Evolutionary conservation across 2,888 invertebrate genomes (phyloP), one percentile per base, ranked within the genome.

Genomic region (Cryptocephalus primarius): DNA sequence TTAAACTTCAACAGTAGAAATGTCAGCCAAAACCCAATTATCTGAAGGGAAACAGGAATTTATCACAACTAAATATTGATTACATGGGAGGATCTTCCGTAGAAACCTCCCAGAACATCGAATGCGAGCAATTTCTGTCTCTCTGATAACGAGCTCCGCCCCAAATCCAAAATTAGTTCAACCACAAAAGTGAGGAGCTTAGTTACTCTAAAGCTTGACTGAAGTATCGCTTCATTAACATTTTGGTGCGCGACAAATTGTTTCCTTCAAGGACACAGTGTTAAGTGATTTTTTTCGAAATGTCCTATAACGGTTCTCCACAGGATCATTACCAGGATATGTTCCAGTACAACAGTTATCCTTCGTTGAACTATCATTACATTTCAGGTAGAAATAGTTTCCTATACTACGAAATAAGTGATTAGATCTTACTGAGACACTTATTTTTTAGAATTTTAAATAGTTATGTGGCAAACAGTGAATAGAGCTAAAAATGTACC

Each of bases 251-350:
- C 45, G 45, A 43, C 40, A 44, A 47, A 33, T 22, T 32, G 22
- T 22, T 22, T 22, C 22, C 22, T 11, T 14, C 32, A 33, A 14
- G 39, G 40, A 44, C 40, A 8, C 38, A 40, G 40, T 40, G 32
- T 47, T 43, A 44, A 44, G 36, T 32, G 44, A 47, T 40, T 12
- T 44, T 40, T 31, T 40, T 42, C 12, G 31, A 47, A 47, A 67
- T 66, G 67, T 62, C 66, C 39, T 67, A 63, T 47, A 60, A 61
- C 22, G 62, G 58, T 54, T 64, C 65, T 10, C 58, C 61, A 10
- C 60, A 56, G 45, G 61, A 66, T 50, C 57, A 58, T 33, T 56
- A 59, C 33, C 63, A 63, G 49, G 67, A 66, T 49, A 57, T 62
- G 44, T 66, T 61, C 49, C 67, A 67, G 45, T 66, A 63, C 50